A percentile compares a stretch with the other conserved stretches of the same genome.
Evolutionary conservation across 53 echinoderm and acorn worm species (phyloP).

Genomic region (Echinarachnius parma): DNA sequence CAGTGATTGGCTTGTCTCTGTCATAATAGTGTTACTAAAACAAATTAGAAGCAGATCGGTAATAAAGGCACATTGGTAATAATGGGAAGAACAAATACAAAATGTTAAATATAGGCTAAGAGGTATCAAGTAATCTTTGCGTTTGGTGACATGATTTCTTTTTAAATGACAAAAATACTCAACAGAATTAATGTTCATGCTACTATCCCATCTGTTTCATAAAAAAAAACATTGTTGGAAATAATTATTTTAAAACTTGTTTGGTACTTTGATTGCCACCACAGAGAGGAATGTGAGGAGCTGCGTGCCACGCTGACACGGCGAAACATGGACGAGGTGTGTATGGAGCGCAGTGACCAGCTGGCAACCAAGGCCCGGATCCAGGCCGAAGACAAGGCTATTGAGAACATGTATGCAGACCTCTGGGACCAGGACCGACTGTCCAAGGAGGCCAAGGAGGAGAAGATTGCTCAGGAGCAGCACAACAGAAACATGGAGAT

Average conservation of each 20-base stretch:
- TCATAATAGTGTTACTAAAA: too few species aligned
- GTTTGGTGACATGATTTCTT: too few species aligned
- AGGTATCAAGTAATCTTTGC: too few species aligned
- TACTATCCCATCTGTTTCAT: too few species aligned
- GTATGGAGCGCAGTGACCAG: slow-evolving; percentile 85
- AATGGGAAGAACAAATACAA: too few species aligned
- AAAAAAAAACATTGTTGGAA: background rate
- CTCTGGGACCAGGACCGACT: slow-evolving; percentile 91
- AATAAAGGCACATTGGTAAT: too few species aligned
- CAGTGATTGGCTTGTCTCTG: too few species aligned
- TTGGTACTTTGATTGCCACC: background rate
- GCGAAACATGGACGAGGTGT: slow-evolving; percentile 97
- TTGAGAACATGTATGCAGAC: slow-evolving; percentile 85
- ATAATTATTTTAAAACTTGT: background rate
- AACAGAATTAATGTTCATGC: too few species aligned
- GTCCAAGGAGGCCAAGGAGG: slow-evolving; percentile 89
- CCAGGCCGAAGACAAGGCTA: slow-evolving; percentile 55
- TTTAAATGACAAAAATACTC: too few species aligned
- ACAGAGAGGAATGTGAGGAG: slow-evolving; percentile 96
- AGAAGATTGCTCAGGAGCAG: slow-evolving; percentile 64
- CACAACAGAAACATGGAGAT: slow-evolving; percentile 80
- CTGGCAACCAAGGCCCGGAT: slow-evolving; percentile 80
- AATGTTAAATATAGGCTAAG: too few species aligned
- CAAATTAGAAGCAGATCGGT: too few species aligned
- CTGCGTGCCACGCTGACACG: slow-evolving; percentile 84